These are phyloP conservation scores for Anthophora plumipes DNA, from an alignment of 2,888 invertebrate genomes.

Conservation along the genomic window DNA sequence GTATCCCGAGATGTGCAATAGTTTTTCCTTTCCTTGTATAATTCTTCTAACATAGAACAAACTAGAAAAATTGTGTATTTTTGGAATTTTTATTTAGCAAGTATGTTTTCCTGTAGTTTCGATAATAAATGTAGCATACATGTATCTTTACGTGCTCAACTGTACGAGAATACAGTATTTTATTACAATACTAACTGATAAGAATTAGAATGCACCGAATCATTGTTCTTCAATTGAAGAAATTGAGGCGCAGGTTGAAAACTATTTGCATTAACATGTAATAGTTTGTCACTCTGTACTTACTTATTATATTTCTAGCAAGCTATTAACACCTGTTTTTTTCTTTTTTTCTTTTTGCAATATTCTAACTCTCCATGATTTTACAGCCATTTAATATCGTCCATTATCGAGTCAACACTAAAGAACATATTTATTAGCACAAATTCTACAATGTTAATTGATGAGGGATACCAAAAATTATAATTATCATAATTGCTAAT, in stretches of 20 bases:
- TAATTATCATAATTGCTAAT: constrained; percentile 21
- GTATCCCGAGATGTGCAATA: neutral
- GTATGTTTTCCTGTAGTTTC: constrained; percentile 74
- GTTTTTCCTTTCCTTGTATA: neutral
- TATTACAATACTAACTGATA: constrained; percentile 68
- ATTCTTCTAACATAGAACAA: neutral
- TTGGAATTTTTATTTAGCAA: constrained; percentile 79
- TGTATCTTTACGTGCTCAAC: constrained; percentile 68
- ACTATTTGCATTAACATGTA: constrained; percentile 63
- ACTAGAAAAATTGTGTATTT: constrained; percentile 24
- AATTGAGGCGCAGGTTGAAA: constrained; percentile 52
- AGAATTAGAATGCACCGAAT: constrained; percentile 58
- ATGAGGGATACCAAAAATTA: constrained; percentile 74
- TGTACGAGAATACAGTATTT: constrained; percentile 66
- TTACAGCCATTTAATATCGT: constrained; percentile 70
- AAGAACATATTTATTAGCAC: constrained; percentile 81
- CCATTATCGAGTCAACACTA: constrained; percentile 80
- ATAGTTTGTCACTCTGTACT: constrained; percentile 70
- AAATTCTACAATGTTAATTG: constrained; percentile 78
- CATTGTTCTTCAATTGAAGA: constrained; percentile 52
- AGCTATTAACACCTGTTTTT: constrained; percentile 77
- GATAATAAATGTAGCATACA: constrained; percentile 79
- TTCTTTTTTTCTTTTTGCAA: constrained; percentile 66
- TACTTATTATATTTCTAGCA: constrained; percentile 76
- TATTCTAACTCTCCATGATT: constrained; percentile 70